Evolutionary conservation across 2,888 invertebrate genomes (phyloP).

Genomic region (Diloba caeruleocephala): DNA sequence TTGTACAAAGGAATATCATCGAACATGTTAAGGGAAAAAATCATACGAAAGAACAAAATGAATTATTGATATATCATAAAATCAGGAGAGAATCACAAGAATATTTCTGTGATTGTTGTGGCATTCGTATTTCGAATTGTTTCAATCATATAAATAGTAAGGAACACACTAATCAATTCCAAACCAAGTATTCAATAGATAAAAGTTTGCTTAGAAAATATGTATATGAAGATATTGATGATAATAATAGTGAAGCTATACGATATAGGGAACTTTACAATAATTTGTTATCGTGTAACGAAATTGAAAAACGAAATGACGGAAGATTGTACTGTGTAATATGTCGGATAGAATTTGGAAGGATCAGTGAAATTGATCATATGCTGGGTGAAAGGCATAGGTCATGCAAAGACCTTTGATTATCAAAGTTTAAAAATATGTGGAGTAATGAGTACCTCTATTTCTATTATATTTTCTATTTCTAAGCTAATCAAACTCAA

Average conservation of each 20-base stretch:
- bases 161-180: not conserved
- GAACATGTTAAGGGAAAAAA: slow-evolving; percentile 3
- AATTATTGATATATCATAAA: not conserved
- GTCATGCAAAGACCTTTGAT: not conserved
- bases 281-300: not conserved
- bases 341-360: not conserved
- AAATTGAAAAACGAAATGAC: not conserved
- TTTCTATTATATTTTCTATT: too few relatives aligned
- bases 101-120: slow-evolving; percentile 10
- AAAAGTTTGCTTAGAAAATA: not conserved
- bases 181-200: not conserved
- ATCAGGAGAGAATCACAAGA: fast-evolving
- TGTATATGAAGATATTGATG: slow-evolving; percentile 1
- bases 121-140: not conserved
- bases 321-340: slow-evolving; percentile 1
- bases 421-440: too few relatives aligned
- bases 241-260: not conserved
- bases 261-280: not conserved
- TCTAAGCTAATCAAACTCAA: too few relatives aligned
- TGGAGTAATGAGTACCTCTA: too few relatives aligned
- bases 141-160: slow-evolving; percentile 4
- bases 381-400: slow-evolving; percentile 14
- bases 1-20: not conserved
- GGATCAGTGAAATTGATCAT: slow-evolving; percentile 21
- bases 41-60: not conserved